phyloP scores from a whole-genome alignment of 2,888 invertebrate genomes.

The Xanthia icteritia region DNA sequence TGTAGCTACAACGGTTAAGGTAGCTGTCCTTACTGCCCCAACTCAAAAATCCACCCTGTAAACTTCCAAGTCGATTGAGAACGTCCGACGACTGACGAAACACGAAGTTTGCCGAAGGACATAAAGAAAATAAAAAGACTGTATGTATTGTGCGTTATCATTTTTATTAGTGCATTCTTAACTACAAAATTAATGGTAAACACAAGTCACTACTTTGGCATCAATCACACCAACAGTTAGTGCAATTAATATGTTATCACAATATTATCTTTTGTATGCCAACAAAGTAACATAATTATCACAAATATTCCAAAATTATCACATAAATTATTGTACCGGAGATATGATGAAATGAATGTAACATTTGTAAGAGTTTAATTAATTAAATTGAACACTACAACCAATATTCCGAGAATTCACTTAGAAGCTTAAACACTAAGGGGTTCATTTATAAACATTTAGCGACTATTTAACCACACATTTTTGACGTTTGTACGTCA shows the following conservation, averaged over 20 bases:
- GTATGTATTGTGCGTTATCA: slow-evolving; percentile 51
- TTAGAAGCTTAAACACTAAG: slow-evolving; percentile 7
- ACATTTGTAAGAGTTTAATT: not conserved
- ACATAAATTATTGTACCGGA: slow-evolving; percentile 56
- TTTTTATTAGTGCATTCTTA: slow-evolving; percentile 79
- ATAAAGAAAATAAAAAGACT: too few relatives aligned
- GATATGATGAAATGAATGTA: slow-evolving; percentile 33
- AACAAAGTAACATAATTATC: slow-evolving; percentile 50
- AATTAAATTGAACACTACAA: slow-evolving; percentile 9
- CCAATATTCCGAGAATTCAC: slow-evolving; percentile 14
- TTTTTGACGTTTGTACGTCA: too few relatives aligned
- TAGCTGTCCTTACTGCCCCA: too few relatives aligned
- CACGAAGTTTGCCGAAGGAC: too few relatives aligned
- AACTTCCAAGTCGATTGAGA: too few relatives aligned
- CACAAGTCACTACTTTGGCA: slow-evolving; percentile 77
- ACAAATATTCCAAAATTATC: slow-evolving; percentile 59
- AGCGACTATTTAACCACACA: too few relatives aligned
- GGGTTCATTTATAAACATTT: too few relatives aligned
- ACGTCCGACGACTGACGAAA: too few relatives aligned
- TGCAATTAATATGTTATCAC: slow-evolving; percentile 59
- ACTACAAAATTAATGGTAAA: slow-evolving; percentile 70
- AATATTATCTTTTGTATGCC: slow-evolving; percentile 45
- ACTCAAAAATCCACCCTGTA: too few relatives aligned
- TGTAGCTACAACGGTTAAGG: too few relatives aligned
- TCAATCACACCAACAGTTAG: slow-evolving; percentile 59